Base-by-base conservation (phyloP, 2,888 invertebrate species). In the Pantelozetes paolii region DNA sequence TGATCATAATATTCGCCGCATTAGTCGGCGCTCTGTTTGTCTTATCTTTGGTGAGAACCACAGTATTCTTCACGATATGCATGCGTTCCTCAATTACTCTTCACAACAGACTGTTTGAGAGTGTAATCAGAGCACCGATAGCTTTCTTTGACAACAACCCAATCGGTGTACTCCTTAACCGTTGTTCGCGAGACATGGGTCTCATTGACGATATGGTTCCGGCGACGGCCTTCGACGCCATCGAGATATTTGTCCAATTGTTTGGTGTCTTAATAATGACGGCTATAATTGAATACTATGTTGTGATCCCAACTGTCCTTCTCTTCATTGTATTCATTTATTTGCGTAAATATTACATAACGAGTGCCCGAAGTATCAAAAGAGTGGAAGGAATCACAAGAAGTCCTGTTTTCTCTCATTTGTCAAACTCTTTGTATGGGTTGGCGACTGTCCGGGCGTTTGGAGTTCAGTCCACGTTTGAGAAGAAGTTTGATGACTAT, bases 381-480 rank as follows among this genome's bases (percentile, higher is more conserved):
- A 78, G 85, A 76, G 79, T 85, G 11, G 85, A 86, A 78, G 83
- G 84, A 62, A 82, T 83, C 18, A 81, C 90, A 77, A 89, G 94
- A 75, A 94, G 94, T 79, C 97, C 97, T 0, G 92, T 98, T n/a
- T 97, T 95, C 84, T 90, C 91, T 1, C 95, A 96, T 81, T 84
- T 97, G 79, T 92, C 89, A 80, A 91, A 94, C 32, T 89, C 93
- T 0, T 84, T 98, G 6, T 90, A 91, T 81, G 97, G 97, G 0
- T 85, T 98, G 76, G 88, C 92, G 0, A 95, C 95, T 0, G 94
- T 98, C 69, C 86, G 97, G 73, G 92, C 95, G 0, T 94, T 92
- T 81, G 87, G 88, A 9, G 92, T 92, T 0, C 90, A 93, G 81
- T 86, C 88, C 72, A 87, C 89, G 28, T 87, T 96, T 59, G 77